Percentiles rank a stretch among this genome's conserved stretches.
These are phyloP conservation scores for Aldabrachelys gigantea DNA, from an alignment of 2,113 vertebrate genomes.

Conservation along the genomic window DNA sequence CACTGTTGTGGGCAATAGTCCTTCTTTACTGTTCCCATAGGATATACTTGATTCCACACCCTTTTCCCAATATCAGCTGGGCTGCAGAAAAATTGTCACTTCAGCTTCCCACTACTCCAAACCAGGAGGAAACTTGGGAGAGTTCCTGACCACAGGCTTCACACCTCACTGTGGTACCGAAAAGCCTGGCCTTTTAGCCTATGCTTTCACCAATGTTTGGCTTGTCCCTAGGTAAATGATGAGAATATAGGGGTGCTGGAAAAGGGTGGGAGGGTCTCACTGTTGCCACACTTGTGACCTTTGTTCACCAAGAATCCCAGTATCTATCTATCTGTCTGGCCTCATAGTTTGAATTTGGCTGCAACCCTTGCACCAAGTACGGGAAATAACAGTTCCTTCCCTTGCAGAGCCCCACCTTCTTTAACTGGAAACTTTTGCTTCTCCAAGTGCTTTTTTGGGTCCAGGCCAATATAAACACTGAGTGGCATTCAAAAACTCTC, in stretches of 20 bases:
- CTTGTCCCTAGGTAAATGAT: background rate
- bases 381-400: conserved; percentile 57
- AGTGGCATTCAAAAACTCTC: background rate
- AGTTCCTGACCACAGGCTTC: background rate
- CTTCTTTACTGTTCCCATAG: background rate
- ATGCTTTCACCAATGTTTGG: background rate
- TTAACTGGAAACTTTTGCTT: background rate
- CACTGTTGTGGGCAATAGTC: background rate
- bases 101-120: background rate
- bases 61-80: background rate
- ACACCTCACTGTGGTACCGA: background rate
- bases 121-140: background rate
- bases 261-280: background rate
- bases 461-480: accelerated
- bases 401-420: background rate
- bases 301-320: background rate
- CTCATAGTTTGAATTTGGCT: background rate
- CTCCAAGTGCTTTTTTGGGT: background rate
- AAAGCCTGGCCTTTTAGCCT: background rate
- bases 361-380: background rate
- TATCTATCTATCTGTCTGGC: background rate
- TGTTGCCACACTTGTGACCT: background rate
- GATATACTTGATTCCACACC: background rate
- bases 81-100: background rate
- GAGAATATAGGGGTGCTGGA: background rate